Percentiles rank a stretch among this genome's conserved stretches.
Evolutionary conservation across 1,140 invertebrate species (phyloP).

Genomic region (Telenomus remus): DNA sequence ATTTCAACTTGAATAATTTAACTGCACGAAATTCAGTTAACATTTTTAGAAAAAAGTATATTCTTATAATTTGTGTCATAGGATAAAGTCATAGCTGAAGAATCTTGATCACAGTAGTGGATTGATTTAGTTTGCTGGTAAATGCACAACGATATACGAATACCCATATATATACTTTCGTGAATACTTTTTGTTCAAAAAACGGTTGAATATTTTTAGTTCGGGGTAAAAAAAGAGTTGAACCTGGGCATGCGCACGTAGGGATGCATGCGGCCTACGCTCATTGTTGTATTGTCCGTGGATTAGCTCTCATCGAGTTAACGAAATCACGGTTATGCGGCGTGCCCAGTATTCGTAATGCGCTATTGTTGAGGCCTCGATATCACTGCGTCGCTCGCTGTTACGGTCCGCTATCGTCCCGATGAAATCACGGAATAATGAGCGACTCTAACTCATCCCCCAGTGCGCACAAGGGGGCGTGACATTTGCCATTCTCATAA

Average conservation of each 20-base stretch:
- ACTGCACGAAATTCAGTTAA: no score
- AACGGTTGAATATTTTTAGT: background rate
- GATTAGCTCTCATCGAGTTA: conserved; percentile 63
- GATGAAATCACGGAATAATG: conserved; percentile 61
- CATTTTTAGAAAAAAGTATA: no score
- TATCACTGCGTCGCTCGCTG: conserved; percentile 56
- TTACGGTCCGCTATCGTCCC: conserved; percentile 57
- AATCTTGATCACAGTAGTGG: no score
- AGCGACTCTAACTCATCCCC: conserved; percentile 46
- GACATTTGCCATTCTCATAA: conserved; percentile 63
- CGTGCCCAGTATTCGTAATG: conserved; percentile 57
- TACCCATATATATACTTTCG: no score
- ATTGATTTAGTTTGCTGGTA: no score
- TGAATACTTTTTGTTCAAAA: no score
- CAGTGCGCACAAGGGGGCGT: conserved; percentile 50
- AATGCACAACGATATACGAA: no score
- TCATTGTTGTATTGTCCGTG: conserved; percentile 65
- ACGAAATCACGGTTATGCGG: conserved; percentile 59
- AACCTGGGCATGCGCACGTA: conserved; percentile 27
- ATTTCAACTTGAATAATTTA: no score
- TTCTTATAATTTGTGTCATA: no score
- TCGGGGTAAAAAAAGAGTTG: conserved; percentile 1
- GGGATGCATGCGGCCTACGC: conserved; percentile 56
- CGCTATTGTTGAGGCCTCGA: conserved; percentile 60
- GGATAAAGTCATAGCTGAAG: no score